phyloP scores from a whole-genome alignment of 2,797 vertebrate species.

The Helicolenus hilgendorfi region DNA sequence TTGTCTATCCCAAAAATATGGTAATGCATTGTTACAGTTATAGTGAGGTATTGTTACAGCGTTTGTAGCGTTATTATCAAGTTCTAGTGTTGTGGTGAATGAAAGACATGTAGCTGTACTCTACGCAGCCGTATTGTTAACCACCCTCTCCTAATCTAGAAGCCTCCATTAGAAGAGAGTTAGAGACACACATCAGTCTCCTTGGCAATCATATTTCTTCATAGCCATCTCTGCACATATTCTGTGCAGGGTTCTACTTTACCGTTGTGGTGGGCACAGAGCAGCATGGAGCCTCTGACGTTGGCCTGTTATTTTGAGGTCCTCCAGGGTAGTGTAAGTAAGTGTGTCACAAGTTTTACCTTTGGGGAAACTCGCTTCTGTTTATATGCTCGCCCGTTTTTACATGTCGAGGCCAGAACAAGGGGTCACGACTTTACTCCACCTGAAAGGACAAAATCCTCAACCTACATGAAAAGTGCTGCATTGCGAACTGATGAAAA shows the following conservation, averaged over 20 bases:
- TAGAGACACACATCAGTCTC: not conserved
- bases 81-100: not conserved
- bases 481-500: not conserved
- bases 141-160: not conserved
- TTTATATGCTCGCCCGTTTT: conserved; percentile 45
- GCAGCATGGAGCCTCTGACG: conserved; percentile 13
- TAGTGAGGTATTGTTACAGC: not conserved
- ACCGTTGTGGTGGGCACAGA: not conserved
- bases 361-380: conserved; percentile 39
- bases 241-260: not conserved
- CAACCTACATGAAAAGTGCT: conserved; percentile 42
- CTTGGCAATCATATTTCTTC: not conserved
- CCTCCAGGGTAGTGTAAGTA: conserved; percentile 17
- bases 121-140: not conserved
- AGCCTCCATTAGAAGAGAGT: not conserved
- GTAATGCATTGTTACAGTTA: conserved; percentile 8
- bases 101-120: not conserved
- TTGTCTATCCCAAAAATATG: not conserved
- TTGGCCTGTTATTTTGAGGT: conserved; percentile 22
- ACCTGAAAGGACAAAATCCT: conserved; percentile 14
- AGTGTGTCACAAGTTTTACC: conserved; percentile 65
- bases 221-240: not conserved
- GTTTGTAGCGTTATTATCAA: not conserved
- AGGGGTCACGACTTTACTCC: conserved; percentile 20
- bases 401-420: conserved; percentile 14